Conservation (phyloP, 2,888 invertebrate genomes). For the Cinara cedri region DNA sequence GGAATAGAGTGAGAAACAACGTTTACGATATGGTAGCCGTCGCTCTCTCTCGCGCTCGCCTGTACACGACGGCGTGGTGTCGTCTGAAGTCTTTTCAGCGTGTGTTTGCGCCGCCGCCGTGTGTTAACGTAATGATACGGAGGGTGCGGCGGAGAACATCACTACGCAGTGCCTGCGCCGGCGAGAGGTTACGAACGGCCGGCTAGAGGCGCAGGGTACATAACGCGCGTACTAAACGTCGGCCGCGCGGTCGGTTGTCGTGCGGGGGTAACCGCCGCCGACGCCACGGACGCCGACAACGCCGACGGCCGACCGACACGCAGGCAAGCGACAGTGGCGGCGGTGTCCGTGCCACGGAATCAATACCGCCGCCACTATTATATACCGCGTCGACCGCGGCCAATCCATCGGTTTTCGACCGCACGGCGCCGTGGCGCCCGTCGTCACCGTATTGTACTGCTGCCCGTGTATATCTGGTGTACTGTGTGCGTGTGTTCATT, state of each 20-base stretch:
- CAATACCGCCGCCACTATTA: constrained; percentile 43
- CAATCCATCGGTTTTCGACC: constrained; percentile 55
- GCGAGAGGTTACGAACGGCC: neutral
- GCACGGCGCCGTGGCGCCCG: constrained; percentile 50
- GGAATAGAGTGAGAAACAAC: constrained; percentile 20
- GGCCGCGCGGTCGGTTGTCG: constrained; percentile 5
- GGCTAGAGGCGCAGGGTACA: neutral
- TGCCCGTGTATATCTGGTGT: neutral
- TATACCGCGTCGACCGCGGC: constrained; percentile 5
- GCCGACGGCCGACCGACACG: constrained; percentile 33
- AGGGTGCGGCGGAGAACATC: too few relatives aligned
- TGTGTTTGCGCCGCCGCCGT: constrained; percentile 34
- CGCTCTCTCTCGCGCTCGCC: neutral
- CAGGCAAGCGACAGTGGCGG: constrained; percentile 27
- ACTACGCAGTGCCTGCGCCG: neutral
- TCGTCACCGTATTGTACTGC: constrained; percentile 18
- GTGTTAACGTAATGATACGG: constrained; percentile 17
- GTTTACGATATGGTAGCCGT: neutral
- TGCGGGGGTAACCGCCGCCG: constrained; percentile 10
- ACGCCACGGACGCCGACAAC: constrained; percentile 37
- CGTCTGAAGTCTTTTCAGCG: constrained; percentile 13
- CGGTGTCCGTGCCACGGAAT: constrained; percentile 49
- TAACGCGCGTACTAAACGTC: too few relatives aligned
- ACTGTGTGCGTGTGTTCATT: neutral
- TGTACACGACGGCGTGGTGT: neutral